Evolutionary conservation across 2,113 vertebrate species (phyloP), one percentile per base, ranked within the genome.

Genomic region (Coracopsis vasa): DNA sequence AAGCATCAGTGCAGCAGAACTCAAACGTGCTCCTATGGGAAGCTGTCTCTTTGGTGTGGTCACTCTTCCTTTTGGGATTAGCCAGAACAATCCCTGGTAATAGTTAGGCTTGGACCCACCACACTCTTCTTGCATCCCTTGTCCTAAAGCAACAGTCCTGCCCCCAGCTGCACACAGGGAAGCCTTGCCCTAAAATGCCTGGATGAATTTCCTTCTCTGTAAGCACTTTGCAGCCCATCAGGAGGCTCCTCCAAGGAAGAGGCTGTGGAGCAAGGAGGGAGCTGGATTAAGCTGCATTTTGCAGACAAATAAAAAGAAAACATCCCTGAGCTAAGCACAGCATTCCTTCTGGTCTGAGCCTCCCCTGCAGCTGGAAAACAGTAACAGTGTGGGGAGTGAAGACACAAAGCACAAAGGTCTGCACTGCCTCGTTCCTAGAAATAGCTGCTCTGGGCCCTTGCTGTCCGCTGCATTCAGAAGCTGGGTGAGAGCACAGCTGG

Each of bases 161-260:
- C 45, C 37, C 21, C 2, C 1, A 0, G 24, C 31, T 60, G 39
- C 45, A 16, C 0, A 0, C 6, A 13, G 3, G 1, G 10, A 81
- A 84, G 20, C 23, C 48, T 33, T 10, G 8, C 28, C 45, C 54
- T 66, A 42, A 94, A 85, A 14, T 14, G 25, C 62, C 37, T 42
- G 87, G 31, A 9, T 35, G 28, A 11, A 19, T 66, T 78, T 47
- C 10, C 35, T 51, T 47, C 33, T 29, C 27, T 27, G 10, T 35
- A 41, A 87, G 37, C 6, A 14, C 23, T 54, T 47, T 48, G 23
- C 29, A 65, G 58, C 37, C 21, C 64, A 28, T 10, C 41, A 51
- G 58, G 37, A 92, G 11, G 35, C 17, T 45, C 31, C 13, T 62
- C 9, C 9, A 9, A 51, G 60, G 62, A 62, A 51, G 9, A 29